Conservation (phyloP, 2,113 vertebrate genomes). For the Forbesichthys papilliferus region DNA sequence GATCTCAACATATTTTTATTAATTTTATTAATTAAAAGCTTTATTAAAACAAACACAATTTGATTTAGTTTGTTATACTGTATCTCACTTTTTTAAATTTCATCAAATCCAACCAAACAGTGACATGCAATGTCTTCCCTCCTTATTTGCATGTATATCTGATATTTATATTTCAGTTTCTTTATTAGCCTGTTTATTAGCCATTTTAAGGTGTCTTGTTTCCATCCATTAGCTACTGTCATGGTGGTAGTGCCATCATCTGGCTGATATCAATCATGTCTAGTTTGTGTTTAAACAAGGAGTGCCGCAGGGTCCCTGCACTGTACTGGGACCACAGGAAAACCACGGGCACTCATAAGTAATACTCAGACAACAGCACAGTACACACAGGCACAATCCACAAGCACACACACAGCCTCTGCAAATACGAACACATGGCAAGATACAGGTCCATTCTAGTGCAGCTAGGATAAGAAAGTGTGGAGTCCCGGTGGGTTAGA, state of each 20-base stretch:
- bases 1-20: too few relatives aligned
- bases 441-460: neutral
- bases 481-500: neutral
- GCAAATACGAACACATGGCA: constrained; percentile 15
- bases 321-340: constrained; percentile 20
- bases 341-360: constrained; percentile 24
- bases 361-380: constrained; percentile 10
- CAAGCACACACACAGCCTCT: neutral
- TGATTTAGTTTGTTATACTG: neutral
- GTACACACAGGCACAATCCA: neutral
- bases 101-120: constrained; percentile 14
- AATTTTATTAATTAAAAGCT: too few relatives aligned
- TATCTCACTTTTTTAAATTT: neutral
- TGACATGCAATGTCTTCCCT: constrained; percentile 14
- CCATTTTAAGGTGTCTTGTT: constrained; percentile 71
- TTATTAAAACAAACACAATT: neutral
- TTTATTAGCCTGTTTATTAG: constrained; percentile 64
- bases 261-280: constrained; percentile 64
- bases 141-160: constrained; percentile 18
- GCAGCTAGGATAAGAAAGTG: neutral
- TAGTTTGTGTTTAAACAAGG: constrained; percentile 54
- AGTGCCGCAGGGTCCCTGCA: constrained; percentile 31
- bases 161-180: constrained; percentile 57
- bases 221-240: constrained; percentile 68
- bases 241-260: constrained; percentile 55